These are phyloP conservation scores for Battus philenor DNA, from an alignment of 1,140 invertebrate genomes.

Conservation along the genomic window DNA sequence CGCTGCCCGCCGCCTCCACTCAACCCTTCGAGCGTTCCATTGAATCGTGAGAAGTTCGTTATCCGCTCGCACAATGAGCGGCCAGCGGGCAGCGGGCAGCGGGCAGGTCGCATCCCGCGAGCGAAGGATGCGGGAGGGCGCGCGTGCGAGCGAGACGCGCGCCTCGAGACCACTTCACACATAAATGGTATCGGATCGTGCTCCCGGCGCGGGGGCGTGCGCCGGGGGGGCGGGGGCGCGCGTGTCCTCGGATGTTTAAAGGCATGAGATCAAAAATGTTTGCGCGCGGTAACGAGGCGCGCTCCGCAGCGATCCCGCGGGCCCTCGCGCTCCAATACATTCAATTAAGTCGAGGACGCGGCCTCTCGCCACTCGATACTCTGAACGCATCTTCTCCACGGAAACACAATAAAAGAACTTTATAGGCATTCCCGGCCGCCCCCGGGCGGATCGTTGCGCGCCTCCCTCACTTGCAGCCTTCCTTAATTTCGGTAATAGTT, in stretches of 20 bases:
- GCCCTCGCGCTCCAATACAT: too few species aligned
- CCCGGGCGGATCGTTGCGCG: too few species aligned
- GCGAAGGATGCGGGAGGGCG: slow-evolving; percentile 37
- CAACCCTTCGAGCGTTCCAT: slow-evolving; percentile 11
- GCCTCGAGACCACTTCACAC: slow-evolving; percentile 37
- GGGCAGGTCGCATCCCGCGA: slow-evolving; percentile 47
- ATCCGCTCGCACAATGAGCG: slow-evolving; percentile 49
- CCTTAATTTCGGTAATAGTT: too few species aligned
- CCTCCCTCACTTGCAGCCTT: too few species aligned
- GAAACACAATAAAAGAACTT: too few species aligned
- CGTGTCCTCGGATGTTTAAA: slow-evolving; percentile 7
- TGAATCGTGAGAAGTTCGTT: slow-evolving; percentile 21
- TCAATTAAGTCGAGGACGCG: too few species aligned
- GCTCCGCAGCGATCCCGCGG: too few species aligned
- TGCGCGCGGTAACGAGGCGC: too few species aligned
- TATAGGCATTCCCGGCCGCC: too few species aligned
- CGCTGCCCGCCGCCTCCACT: neutral
- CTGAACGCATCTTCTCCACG: too few species aligned
- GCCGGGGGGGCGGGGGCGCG: neutral
- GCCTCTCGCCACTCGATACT: too few species aligned
- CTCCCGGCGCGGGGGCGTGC: slow-evolving; percentile 13
- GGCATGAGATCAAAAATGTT: slow-evolving; percentile 15
- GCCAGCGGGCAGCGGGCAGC: too few species aligned
- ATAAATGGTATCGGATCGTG: slow-evolving; percentile 54
- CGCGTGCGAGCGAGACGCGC: slow-evolving; percentile 20